These are phyloP conservation scores for Dallia pectoralis DNA, from an alignment of 2,797 vertebrate species.

Conservation along the genomic window DNA sequence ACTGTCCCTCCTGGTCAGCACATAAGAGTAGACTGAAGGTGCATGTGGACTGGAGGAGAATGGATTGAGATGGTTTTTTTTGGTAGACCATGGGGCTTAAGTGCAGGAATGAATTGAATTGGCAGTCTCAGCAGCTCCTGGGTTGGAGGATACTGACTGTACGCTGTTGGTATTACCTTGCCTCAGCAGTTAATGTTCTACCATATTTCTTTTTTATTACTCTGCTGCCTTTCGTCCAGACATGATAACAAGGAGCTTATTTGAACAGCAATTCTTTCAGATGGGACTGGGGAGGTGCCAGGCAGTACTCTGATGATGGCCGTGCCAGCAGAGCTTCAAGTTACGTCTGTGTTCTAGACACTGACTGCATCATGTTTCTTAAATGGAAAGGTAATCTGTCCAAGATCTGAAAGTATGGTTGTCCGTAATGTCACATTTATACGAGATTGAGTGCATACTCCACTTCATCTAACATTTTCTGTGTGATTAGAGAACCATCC, in stretches of 20 bases:
- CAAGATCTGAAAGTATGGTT: neutral
- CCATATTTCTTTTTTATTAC: slow-evolving; percentile 1
- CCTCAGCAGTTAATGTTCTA: slow-evolving; percentile 4
- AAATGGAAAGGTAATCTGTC: neutral
- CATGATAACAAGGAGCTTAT: slow-evolving; percentile 41
- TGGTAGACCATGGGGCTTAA: slow-evolving; percentile 47
- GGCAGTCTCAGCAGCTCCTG: neutral
- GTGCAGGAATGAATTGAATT: neutral
- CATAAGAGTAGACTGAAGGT: neutral
- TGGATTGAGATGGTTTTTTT: slow-evolving; percentile 45
- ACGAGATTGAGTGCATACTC: too few relatives aligned
- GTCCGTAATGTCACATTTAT: neutral
- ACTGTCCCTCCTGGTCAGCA: neutral
- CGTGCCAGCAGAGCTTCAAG: slow-evolving; percentile 19
- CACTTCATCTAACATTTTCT: too few relatives aligned
- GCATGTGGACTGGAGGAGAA: neutral
- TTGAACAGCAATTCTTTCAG: slow-evolving; percentile 42
- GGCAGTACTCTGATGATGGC: slow-evolving; percentile 31
- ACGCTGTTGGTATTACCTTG: neutral
- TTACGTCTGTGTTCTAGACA: neutral
- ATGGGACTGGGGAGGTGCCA: slow-evolving; percentile 47
- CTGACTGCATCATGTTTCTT: neutral
- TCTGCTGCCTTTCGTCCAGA: slow-evolving; percentile 21
- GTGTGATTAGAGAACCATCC: too few relatives aligned
- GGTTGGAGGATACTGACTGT: neutral